phyloP scores from a whole-genome alignment of 2,797 vertebrate genomes.

The Lindbergichthys nudifrons region DNA sequence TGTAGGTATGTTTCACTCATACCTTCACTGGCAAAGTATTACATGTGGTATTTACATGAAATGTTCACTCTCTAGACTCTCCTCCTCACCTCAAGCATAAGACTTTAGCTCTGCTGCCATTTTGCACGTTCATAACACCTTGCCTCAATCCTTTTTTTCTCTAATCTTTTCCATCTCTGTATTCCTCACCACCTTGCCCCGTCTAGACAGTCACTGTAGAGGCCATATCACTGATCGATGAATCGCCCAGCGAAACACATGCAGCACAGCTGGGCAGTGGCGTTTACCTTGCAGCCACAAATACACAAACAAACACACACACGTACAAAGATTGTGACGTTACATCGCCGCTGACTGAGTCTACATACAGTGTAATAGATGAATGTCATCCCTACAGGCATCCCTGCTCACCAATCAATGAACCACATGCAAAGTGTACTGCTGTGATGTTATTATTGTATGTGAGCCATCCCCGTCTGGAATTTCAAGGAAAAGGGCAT shows the following conservation, averaged over 20 bases:
- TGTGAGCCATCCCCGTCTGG: constrained; percentile 32
- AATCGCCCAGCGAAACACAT: constrained; percentile 64
- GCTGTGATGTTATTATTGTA: constrained; percentile 38
- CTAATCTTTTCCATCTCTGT: constrained; percentile 38
- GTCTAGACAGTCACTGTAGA: constrained; percentile 62
- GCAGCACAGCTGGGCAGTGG: constrained; percentile 60
- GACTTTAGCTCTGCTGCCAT: constrained; percentile 8
- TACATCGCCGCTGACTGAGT: constrained; percentile 28
- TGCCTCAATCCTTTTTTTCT: constrained; percentile 25
- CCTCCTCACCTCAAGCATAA: constrained; percentile 12
- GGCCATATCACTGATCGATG: constrained; percentile 74
- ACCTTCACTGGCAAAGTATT: constrained; percentile 36
- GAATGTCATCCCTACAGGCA: constrained; percentile 39
- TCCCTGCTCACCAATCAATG: constrained; percentile 53
- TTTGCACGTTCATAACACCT: constrained; percentile 26
- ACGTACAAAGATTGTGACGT: constrained; percentile 32
- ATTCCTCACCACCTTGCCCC: constrained; percentile 42
- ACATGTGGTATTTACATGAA: constrained; percentile 22
- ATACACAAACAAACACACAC: constrained; percentile 37
- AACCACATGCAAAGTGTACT: constrained; percentile 42
- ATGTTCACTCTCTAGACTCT: constrained; percentile 9
- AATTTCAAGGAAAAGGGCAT: constrained; percentile 72
- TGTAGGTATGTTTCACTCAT: constrained; percentile 44
- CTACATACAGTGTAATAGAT: constrained; percentile 38
- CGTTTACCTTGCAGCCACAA: constrained; percentile 45